phyloP scores from a whole-genome alignment of 1,140 invertebrate species.

The Drosophila ironensis region DNA sequence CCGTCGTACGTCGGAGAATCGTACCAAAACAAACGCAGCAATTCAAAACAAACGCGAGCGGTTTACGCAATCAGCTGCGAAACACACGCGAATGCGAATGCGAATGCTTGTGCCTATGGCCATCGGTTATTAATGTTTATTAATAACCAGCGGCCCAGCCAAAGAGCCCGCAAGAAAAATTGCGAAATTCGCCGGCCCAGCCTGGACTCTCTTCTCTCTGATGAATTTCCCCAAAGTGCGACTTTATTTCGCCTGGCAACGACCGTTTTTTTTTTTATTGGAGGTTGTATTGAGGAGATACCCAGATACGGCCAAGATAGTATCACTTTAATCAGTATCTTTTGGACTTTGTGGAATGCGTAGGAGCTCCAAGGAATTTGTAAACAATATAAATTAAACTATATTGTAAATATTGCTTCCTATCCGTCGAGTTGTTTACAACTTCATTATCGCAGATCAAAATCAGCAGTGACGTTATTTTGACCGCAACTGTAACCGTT shows the following conservation, averaged over 20 bases:
- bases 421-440: neutral
- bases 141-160: conserved; percentile 41
- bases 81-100: conserved; percentile 35
- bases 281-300: neutral
- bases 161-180: conserved; percentile 3
- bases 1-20: conserved; percentile 25
- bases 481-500: conserved; percentile 1
- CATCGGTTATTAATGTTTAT: conserved; percentile 22
- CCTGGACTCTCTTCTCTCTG: conserved; percentile 7
- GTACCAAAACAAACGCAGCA: conserved; percentile 73
- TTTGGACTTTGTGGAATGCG: too few relatives aligned
- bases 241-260: conserved; percentile 28
- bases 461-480: neutral
- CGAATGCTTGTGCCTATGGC: neutral
- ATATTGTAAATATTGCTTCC: too few relatives aligned
- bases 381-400: too few relatives aligned
- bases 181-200: neutral
- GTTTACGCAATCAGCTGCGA: conserved; percentile 57
- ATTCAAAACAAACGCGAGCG: conserved; percentile 64
- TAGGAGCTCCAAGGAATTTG: too few relatives aligned
- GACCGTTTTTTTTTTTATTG: neutral
- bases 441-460: neutral
- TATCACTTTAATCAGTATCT: neutral
- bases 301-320: neutral
- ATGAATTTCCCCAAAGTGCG: conserved; percentile 13